Conservation (phyloP, 2,888 invertebrate genomes). For the Thumatha senex region DNA sequence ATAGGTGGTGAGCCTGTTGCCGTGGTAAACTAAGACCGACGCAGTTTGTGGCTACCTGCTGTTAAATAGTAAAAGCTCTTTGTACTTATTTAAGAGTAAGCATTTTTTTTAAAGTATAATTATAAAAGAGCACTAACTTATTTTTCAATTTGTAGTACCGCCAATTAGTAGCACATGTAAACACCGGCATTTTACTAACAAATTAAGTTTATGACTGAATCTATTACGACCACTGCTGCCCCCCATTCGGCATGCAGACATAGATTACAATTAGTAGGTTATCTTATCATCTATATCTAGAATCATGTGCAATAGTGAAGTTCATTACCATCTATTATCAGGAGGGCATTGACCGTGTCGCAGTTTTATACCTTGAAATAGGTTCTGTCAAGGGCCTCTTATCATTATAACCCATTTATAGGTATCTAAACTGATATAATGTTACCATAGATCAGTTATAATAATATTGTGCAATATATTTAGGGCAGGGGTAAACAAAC, state of each 20-base stretch:
- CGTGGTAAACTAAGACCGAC: too few relatives aligned
- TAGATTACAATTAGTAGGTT: background rate
- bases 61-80: too few relatives aligned
- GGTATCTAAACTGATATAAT: background rate
- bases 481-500: background rate
- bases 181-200: too few relatives aligned
- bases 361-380: too few relatives aligned
- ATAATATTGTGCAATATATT: background rate
- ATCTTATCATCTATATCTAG: background rate
- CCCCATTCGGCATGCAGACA: background rate
- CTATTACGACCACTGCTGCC: background rate
- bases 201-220: too few relatives aligned
- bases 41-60: too few relatives aligned
- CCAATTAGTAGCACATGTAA: too few relatives aligned
- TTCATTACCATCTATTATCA: slow-evolving; percentile 1
- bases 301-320: background rate
- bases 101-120: too few relatives aligned
- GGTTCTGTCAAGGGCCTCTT: background rate
- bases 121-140: too few relatives aligned
- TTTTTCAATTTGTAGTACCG: too few relatives aligned
- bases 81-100: too few relatives aligned
- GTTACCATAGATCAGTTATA: background rate
- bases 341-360: background rate
- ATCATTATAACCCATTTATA: background rate
- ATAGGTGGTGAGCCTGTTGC: too few relatives aligned